Percentiles rank a stretch among this genome's conserved stretches.
Evolutionary conservation across 1,140 invertebrate genomes (phyloP).

Genomic region (Drosophila pseudoobscura): DNA sequence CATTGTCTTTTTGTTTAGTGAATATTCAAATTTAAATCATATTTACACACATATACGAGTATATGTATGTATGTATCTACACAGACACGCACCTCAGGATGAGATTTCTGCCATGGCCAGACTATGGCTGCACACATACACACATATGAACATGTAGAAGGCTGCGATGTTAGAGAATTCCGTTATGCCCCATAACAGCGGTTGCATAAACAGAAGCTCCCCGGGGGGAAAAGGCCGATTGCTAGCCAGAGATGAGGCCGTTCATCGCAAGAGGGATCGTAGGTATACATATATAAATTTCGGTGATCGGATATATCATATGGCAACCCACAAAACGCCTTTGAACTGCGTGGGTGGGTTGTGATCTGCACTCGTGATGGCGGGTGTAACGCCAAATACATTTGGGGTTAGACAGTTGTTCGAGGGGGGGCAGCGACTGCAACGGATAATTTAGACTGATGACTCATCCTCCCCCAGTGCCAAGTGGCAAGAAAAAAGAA

Average conservation of each 20-base stretch:
- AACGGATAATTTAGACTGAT: too few species aligned
- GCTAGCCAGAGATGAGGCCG: too few species aligned
- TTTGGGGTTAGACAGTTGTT: conserved; percentile 12
- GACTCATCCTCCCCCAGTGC: too few species aligned
- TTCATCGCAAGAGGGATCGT: too few species aligned
- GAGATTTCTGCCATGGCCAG: neutral
- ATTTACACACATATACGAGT: neutral
- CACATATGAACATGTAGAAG: neutral
- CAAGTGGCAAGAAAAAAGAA: too few species aligned
- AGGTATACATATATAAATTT: neutral
- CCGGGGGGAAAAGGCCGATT: too few species aligned
- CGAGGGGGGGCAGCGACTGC: too few species aligned
- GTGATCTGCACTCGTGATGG: too few species aligned
- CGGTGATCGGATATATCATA: conserved; percentile 1
- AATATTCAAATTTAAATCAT: conserved; percentile 61
- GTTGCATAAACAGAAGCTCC: conserved; percentile 19
- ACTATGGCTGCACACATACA: conserved; percentile 6
- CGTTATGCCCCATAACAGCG: conserved; percentile 36
- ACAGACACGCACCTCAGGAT: neutral
- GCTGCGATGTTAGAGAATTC: conserved; percentile 18
- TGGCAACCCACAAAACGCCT: conserved; percentile 5
- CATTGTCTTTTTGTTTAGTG: conserved; percentile 69
- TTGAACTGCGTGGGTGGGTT: neutral
- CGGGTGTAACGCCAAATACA: conserved; percentile 27
- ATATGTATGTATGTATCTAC: neutral